Percentiles rank a stretch among this genome's conserved stretches.
These are phyloP conservation scores for Pachyuromys duprasi DNA, from an alignment of 2,797 vertebrate genomes.

Conservation along the genomic window DNA sequence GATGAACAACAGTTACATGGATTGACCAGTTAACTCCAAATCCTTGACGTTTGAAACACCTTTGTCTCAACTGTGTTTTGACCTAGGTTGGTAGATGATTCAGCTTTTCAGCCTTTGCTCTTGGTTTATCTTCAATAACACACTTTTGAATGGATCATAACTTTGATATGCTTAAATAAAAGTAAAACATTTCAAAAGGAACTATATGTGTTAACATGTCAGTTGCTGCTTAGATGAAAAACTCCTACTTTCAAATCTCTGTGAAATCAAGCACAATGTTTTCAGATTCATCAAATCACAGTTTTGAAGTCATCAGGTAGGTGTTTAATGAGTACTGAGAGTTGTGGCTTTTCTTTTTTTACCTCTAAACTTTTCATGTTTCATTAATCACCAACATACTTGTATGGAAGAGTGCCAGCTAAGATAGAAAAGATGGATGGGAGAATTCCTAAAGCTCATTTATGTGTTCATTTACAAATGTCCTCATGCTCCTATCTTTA, in stretches of 20 bases:
- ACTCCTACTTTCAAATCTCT: background rate
- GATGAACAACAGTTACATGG: slow-evolving; percentile 46
- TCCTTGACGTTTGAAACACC: slow-evolving; percentile 10
- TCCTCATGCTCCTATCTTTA: background rate
- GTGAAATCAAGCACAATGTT: slow-evolving; percentile 1
- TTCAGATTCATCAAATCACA: background rate
- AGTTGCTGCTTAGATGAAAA: background rate
- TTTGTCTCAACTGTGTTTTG: slow-evolving; percentile 44
- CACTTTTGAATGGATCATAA: background rate
- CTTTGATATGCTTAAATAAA: slow-evolving; percentile 28
- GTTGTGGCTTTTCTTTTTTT: background rate
- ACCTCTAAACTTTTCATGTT: background rate
- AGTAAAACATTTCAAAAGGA: background rate
- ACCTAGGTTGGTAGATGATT: background rate
- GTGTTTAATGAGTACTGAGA: background rate
- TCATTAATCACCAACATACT: slow-evolving; percentile 7
- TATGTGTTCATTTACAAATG: background rate
- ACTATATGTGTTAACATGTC: background rate
- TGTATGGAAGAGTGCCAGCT: background rate
- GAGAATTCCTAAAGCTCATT: background rate
- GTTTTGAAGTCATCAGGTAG: background rate
- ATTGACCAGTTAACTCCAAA: background rate
- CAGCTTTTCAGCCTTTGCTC: slow-evolving; percentile 28
- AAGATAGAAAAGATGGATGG: background rate
- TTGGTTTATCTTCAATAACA: background rate